Percentiles rank a stretch among this genome's conserved stretches.
phyloP scores from a whole-genome alignment of 2,113 vertebrate species.

The Cryptotis parvus region DNA sequence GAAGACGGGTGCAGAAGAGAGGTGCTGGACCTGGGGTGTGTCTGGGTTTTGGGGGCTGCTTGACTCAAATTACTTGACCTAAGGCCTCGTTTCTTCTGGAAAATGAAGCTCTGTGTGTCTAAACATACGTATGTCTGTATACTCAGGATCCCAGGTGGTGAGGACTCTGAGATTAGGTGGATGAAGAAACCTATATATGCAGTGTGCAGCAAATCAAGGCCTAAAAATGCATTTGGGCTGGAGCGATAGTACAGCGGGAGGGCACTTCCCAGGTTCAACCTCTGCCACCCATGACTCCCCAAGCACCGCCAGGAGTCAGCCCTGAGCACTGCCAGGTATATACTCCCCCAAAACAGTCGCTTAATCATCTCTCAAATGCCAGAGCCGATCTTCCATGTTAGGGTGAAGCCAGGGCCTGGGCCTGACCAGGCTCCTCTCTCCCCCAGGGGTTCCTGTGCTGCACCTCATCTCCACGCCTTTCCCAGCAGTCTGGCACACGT shows the following conservation, averaged over 20 bases:
- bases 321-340: no score
- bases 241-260: no score
- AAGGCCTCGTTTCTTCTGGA: not conserved
- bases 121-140: not conserved
- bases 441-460: slow-evolving; percentile 84
- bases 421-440: not conserved
- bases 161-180: not conserved
- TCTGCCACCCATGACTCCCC: no score
- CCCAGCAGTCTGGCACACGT: slow-evolving; percentile 93
- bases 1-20: not conserved
- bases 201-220: not conserved
- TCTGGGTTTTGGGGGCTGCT: not conserved
- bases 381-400: not conserved
- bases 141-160: not conserved
- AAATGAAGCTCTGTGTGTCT: not conserved
- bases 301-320: no score
- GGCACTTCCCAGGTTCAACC: no score
- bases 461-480: slow-evolving; percentile 95
- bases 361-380: no score
- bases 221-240: no score
- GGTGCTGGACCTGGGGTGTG: not conserved
- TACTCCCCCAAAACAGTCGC: no score
- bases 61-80: no score
- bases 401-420: not conserved
- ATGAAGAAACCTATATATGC: not conserved